Percentiles rank a stretch among this genome's conserved stretches.
Conservation (phyloP, 2,113 vertebrate species). For the Gyps fulvus region DNA sequence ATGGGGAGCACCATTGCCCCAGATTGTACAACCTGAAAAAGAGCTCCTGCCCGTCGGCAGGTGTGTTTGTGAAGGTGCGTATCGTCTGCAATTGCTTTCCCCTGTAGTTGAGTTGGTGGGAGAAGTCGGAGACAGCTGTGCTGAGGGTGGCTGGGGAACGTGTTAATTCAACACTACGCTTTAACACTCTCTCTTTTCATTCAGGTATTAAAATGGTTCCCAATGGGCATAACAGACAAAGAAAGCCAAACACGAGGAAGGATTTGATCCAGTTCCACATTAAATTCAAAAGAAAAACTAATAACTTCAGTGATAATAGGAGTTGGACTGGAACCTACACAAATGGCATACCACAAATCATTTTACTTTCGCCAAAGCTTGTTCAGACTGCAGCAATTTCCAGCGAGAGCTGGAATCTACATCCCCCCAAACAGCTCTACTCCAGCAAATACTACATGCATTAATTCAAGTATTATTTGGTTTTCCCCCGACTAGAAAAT, state of each 20-base stretch:
- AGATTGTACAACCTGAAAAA: neutral
- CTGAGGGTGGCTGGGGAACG: neutral
- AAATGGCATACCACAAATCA: neutral
- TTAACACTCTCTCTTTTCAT: neutral
- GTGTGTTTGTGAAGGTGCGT: neutral
- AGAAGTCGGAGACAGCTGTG: neutral
- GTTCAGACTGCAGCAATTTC: neutral
- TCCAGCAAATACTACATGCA: neutral
- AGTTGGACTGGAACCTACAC: neutral
- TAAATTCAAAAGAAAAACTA: slow-evolving; percentile 12
- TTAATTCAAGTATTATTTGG: slow-evolving; percentile 16
- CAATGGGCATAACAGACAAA: neutral
- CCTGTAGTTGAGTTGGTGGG: neutral
- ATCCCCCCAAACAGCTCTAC: neutral
- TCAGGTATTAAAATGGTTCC: neutral
- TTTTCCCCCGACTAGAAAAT: neutral
- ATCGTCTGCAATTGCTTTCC: neutral
- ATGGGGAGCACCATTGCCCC: neutral
- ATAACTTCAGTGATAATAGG: neutral
- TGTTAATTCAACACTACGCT: neutral
- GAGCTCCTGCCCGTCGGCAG: neutral
- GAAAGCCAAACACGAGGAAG: neutral
- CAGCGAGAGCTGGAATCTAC: neutral
- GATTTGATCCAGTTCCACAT: neutral
- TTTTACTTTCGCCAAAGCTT: neutral